Percentiles rank a stretch among this genome's conserved stretches.
Conservation (phyloP, 2,888 invertebrate genomes). For the Punctoribates punctum region DNA sequence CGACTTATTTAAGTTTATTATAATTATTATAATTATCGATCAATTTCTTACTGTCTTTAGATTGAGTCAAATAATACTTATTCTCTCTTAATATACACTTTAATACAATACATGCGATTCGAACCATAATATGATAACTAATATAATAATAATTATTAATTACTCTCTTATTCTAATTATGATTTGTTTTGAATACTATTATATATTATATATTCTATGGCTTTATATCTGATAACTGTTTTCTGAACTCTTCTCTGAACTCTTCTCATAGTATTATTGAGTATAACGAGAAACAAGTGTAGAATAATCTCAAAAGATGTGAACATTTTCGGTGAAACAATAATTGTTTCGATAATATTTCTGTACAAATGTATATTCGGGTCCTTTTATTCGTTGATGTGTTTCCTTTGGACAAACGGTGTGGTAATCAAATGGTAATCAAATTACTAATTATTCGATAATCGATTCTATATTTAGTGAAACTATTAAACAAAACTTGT, state of each 20-base stretch:
- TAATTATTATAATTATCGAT: background rate
- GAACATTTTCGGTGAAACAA: conserved; percentile 5
- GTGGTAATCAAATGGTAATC: conserved; percentile 23
- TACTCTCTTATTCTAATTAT: background rate
- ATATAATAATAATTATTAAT: background rate
- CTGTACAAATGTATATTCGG: conserved; percentile 32
- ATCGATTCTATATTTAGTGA: conserved; percentile 15
- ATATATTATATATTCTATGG: background rate
- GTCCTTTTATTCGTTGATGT: conserved; percentile 8
- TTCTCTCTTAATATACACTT: conserved; percentile 12
- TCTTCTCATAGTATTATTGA: conserved; percentile 13
- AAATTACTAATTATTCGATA: conserved; percentile 27
- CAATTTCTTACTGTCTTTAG: conserved; percentile 13
- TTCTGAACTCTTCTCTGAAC: background rate
- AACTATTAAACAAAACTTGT: conserved; percentile 4
- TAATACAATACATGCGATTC: background rate
- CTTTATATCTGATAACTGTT: conserved; percentile 15
- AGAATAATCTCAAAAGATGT: conserved; percentile 25
- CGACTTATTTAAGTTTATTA: background rate
- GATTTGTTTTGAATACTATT: background rate
- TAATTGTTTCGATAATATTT: conserved; percentile 33
- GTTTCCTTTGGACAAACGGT: conserved; percentile 23
- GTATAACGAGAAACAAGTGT: conserved; percentile 9
- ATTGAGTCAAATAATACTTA: conserved; percentile 26
- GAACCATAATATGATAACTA: too few relatives aligned